Evolutionary conservation across 1,140 invertebrate species (phyloP).

Genomic region (Sycobia sp.): DNA sequence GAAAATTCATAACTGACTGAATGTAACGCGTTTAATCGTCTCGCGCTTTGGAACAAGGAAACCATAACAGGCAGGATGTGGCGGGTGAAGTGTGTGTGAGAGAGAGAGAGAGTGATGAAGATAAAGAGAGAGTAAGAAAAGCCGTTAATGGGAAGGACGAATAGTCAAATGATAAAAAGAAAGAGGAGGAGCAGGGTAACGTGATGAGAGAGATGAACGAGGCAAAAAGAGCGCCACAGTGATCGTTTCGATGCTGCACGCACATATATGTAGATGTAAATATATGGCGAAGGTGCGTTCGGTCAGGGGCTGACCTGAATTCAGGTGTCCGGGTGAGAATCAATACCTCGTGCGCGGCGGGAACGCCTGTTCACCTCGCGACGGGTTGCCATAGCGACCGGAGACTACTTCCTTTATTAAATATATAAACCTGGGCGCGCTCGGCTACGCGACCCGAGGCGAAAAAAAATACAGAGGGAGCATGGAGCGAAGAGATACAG

Average conservation of each 20-base stretch:
- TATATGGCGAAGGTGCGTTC: constrained; percentile 55
- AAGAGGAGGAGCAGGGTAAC: constrained; percentile 9
- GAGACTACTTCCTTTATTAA: constrained; percentile 61
- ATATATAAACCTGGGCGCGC: constrained; percentile 51
- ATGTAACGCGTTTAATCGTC: too few relatives aligned
- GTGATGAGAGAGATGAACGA: too few relatives aligned
- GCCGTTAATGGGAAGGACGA: too few relatives aligned
- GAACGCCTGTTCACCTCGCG: constrained; percentile 60
- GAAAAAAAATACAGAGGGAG: too few relatives aligned
- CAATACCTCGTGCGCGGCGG: constrained; percentile 56
- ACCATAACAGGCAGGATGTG: background rate
- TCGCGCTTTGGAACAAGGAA: too few relatives aligned
- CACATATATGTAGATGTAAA: too few relatives aligned
- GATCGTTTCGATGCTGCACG: background rate
- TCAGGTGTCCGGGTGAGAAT: constrained; percentile 61
- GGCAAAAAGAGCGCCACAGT: too few relatives aligned
- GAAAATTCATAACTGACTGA: too few relatives aligned
- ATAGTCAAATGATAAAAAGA: too few relatives aligned
- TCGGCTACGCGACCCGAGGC: constrained; percentile 21
- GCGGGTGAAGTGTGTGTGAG: background rate
- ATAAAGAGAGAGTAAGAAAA: background rate
- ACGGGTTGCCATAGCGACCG: constrained; percentile 56
- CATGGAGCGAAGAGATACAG: background rate
- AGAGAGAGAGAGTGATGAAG: background rate
- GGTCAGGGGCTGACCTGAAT: constrained; percentile 63